phyloP scores from a whole-genome alignment of 1,140 invertebrate species.

The Maniola jurtina region DNA sequence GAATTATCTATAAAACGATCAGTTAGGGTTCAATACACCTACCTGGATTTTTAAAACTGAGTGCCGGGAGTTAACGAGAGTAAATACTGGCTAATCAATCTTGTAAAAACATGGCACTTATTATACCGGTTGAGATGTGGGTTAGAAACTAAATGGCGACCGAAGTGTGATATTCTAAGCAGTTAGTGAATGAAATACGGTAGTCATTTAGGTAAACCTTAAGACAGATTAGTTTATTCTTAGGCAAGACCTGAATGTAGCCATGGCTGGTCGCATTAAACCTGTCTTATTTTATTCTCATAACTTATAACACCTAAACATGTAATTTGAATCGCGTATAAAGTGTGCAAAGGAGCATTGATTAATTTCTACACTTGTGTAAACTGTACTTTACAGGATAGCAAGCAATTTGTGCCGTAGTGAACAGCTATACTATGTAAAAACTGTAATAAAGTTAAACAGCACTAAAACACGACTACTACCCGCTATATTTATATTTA shows the following conservation, averaged over 20 bases:
- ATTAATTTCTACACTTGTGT: not conserved
- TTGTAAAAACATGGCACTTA: not conserved
- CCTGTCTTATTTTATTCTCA: slow-evolving; percentile 22
- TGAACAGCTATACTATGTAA: too few relatives aligned
- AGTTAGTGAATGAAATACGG: slow-evolving; percentile 17
- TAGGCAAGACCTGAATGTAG: slow-evolving; percentile 10
- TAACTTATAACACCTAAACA: slow-evolving; percentile 23
- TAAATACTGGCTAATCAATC: not conserved
- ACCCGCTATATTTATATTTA: too few relatives aligned
- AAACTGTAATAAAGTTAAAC: too few relatives aligned
- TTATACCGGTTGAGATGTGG: not conserved
- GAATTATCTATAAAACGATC: too few relatives aligned
- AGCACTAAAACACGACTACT: too few relatives aligned
- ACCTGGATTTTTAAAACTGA: too few relatives aligned
- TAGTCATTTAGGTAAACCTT: slow-evolving; percentile 16
- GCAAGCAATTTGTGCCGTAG: too few relatives aligned
- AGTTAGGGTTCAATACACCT: too few relatives aligned
- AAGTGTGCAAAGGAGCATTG: not conserved
- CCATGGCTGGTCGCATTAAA: slow-evolving; percentile 11
- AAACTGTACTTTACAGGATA: not conserved
- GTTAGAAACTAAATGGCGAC: not conserved
- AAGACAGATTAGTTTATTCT: slow-evolving; percentile 26
- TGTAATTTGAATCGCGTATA: slow-evolving; percentile 6
- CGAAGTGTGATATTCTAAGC: slow-evolving; percentile 8
- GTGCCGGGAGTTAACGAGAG: not conserved